Base-by-base conservation (phyloP, 2,113 vertebrate genomes). In the Pleuronectes platessa region DNA sequence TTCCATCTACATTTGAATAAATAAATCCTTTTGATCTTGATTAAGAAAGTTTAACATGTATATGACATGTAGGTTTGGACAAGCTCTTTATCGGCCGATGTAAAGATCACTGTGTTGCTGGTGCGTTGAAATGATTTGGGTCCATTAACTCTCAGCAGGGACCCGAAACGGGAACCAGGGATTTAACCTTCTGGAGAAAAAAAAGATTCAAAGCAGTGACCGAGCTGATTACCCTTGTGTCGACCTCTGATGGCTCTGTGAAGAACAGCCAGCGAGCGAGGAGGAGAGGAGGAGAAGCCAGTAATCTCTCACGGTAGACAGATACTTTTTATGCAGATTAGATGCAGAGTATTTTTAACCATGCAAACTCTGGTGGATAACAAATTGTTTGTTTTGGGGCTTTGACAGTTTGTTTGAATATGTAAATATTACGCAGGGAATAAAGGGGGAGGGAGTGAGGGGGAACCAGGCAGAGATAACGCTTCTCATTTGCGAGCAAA, bases 391-490 rank as follows among this genome's bases (percentile, higher is more conserved):
- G 89, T 93, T 92, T 88, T 71, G 67, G 71, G 76, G 81, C 81
- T 92, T 84, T 94, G 91, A 91, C 88, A 89, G 87, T 83, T 88
- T 87, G 91, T 90, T 91, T 92, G 91, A 92, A 90, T 93, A 93
- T 93, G 90, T 86, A 90, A 89, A 93, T 91, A 85, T 61, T 61
- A 73, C 59, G 35, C 53, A 68, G 82, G 53, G 62, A 70, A 73
- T 27, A 53, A 68, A 21, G 69, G 78, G 81, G 54, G 71, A 65
- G 60, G 49, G 64, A 76, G 53, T 54, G 61, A 86, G 68, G 20
- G 20, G 61, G 45, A 69, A n/a, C 58, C 74, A 75, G 65, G 67
- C 77, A 60, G 71, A 74, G 76, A 85, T 86, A 74, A 90, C 55
- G 12, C 72, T 51, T 60, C 76, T 87, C 82, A 86, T 90, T 91